Conservation (phyloP, 2,113 vertebrate species). For the Rhodinocichla rosea region DNA sequence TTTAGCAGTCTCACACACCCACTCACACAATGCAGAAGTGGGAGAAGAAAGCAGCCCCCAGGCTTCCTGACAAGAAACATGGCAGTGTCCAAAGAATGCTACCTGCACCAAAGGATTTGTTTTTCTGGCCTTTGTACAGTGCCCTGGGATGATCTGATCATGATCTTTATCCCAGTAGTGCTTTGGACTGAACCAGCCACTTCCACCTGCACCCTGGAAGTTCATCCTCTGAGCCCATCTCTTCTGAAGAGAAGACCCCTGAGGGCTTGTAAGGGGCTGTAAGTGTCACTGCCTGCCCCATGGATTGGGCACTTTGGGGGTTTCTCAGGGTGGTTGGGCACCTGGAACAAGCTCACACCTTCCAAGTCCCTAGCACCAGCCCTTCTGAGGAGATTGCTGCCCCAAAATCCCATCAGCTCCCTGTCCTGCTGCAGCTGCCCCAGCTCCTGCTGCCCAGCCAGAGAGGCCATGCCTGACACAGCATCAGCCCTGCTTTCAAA, state of each 20-base stretch:
- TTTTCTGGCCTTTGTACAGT: neutral
- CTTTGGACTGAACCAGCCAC: neutral
- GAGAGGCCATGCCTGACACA: neutral
- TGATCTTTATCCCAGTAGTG: neutral
- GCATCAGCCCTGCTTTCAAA: neutral
- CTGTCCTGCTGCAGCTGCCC: neutral
- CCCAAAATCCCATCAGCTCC: neutral
- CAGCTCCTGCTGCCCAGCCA: neutral
- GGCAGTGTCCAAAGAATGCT: neutral
- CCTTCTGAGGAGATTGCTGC: neutral
- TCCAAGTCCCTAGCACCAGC: neutral
- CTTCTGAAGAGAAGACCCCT: neutral
- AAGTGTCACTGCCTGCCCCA: neutral
- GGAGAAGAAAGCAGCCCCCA: neutral
- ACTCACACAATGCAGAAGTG: neutral
- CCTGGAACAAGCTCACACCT: neutral
- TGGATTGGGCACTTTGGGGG: neutral
- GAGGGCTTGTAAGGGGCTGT: neutral
- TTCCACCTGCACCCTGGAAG: neutral
- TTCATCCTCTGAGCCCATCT: neutral
- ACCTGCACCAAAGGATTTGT: neutral
- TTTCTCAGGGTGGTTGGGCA: neutral
- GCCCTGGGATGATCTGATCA: neutral
- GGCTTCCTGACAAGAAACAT: neutral
- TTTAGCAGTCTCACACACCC: neutral